These are phyloP conservation scores for Brachypodius melanocephalos DNA, from an alignment of 2,113 vertebrate species.

Conservation along the genomic window DNA sequence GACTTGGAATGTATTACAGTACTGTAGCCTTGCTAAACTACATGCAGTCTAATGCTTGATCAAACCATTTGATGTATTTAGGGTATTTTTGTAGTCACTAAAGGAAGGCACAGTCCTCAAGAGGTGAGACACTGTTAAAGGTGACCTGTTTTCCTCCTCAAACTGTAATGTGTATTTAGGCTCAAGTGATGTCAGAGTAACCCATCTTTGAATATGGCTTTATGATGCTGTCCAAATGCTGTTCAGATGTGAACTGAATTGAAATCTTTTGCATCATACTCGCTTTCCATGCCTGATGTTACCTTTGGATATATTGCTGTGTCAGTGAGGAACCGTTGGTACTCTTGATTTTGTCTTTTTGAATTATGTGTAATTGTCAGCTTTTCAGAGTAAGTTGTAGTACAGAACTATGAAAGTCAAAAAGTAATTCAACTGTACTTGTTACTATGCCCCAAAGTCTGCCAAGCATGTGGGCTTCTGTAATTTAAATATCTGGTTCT, in stretches of 20 bases:
- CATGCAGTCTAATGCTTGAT: not conserved
- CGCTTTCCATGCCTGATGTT: slow-evolving; percentile 11
- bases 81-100: not conserved
- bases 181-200: not conserved
- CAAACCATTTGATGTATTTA: not conserved
- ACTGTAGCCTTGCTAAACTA: not conserved
- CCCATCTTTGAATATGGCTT: not conserved
- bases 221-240: not conserved
- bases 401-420: not conserved
- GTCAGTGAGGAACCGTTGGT: not conserved
- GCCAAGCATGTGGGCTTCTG: not conserved
- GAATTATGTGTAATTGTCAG: not conserved
- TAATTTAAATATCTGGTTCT: not conserved
- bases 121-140: not conserved
- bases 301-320: not conserved
- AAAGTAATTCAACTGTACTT: not conserved
- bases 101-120: not conserved
- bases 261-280: not conserved
- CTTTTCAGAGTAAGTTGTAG: not conserved
- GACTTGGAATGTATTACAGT: not conserved
- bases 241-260: not conserved
- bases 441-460: not conserved
- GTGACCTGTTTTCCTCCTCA: not conserved
- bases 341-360: not conserved
- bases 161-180: not conserved